Evolutionary conservation across 1,140 invertebrate genomes (phyloP).

Genomic region (Onthophagus taurus): DNA sequence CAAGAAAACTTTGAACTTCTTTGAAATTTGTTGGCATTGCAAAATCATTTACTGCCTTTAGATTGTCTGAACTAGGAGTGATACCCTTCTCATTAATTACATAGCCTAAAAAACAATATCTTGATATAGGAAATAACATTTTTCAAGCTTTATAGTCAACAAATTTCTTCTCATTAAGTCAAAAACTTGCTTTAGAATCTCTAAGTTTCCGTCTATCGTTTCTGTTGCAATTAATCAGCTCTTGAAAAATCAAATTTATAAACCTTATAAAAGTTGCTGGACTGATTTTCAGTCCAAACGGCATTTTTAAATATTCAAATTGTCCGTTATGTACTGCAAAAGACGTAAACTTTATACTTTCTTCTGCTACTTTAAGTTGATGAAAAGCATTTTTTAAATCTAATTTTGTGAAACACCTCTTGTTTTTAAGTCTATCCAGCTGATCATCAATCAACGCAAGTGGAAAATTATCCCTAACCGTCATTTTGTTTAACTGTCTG

Average conservation of each 20-base stretch:
- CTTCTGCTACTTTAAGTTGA: slow-evolving; percentile 15
- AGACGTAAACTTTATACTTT: slow-evolving; percentile 1
- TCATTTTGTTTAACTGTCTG: slow-evolving; percentile 37
- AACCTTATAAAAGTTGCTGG: slow-evolving; percentile 1
- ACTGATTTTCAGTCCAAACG: slow-evolving; percentile 8
- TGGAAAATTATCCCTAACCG: slow-evolving; percentile 29
- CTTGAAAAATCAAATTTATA: slow-evolving; percentile 4
- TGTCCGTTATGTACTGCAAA: slow-evolving; percentile 2
- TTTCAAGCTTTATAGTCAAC: too few species aligned
- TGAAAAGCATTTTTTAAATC: slow-evolving; percentile 21
- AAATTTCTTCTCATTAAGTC: too few species aligned
- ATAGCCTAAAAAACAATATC: slow-evolving; percentile 8
- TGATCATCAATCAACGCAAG: slow-evolving; percentile 33
- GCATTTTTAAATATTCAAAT: slow-evolving; percentile 11
- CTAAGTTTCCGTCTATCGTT: too few species aligned
- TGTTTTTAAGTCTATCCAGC: slow-evolving; percentile 23
- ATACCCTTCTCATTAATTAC: slow-evolving; percentile 1
- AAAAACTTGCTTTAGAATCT: too few species aligned
- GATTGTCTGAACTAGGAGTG: too few species aligned
- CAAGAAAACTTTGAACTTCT: slow-evolving; percentile 5
- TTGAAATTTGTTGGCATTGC: neutral
- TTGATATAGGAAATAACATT: too few species aligned
- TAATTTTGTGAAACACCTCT: slow-evolving; percentile 22
- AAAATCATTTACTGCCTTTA: slow-evolving; percentile 2
- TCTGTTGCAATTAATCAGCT: slow-evolving; percentile 4